These are phyloP conservation scores for Tretioscincus oriximinensis DNA, from an alignment of 2,113 vertebrate genomes.

Conservation along the genomic window DNA sequence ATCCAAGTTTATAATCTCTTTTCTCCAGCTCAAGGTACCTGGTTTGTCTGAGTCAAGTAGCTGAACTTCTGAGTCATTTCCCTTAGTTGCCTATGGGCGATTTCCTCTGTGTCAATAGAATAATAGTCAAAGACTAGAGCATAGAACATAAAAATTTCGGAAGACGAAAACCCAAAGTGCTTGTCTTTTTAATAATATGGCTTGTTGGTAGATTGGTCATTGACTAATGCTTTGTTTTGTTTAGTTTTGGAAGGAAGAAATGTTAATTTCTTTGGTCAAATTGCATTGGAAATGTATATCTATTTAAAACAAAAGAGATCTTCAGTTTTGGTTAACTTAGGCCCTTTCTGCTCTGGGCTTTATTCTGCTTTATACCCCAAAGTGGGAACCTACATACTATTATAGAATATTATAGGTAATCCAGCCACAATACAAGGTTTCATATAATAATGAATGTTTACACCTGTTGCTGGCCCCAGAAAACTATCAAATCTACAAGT, in stretches of 20 bases:
- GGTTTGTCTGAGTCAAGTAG: conserved; percentile 13
- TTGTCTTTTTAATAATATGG: neutral
- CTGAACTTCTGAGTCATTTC: conserved; percentile 5
- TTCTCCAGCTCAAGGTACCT: conserved; percentile 14
- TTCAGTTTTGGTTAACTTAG: too few relatives aligned
- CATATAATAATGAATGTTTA: too few relatives aligned
- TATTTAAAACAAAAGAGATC: neutral
- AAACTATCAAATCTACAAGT: too few relatives aligned
- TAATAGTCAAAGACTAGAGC: neutral
- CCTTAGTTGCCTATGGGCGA: neutral
- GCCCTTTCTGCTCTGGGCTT: too few relatives aligned
- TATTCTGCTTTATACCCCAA: too few relatives aligned
- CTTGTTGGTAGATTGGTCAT: neutral
- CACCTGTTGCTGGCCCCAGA: too few relatives aligned
- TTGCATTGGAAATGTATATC: neutral
- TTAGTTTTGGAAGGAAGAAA: neutral
- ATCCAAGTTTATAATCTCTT: conserved; percentile 40
- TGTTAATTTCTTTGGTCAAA: neutral
- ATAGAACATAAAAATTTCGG: neutral
- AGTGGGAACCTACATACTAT: too few relatives aligned
- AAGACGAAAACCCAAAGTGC: neutral
- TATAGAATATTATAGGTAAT: too few relatives aligned
- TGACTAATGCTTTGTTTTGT: neutral
- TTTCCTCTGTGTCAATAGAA: neutral
- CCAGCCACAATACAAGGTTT: too few relatives aligned